Evolutionary conservation across 2,888 invertebrate genomes (phyloP), one percentile per base, ranked within the genome.

Genomic region (Machimus atricapillus): DNA sequence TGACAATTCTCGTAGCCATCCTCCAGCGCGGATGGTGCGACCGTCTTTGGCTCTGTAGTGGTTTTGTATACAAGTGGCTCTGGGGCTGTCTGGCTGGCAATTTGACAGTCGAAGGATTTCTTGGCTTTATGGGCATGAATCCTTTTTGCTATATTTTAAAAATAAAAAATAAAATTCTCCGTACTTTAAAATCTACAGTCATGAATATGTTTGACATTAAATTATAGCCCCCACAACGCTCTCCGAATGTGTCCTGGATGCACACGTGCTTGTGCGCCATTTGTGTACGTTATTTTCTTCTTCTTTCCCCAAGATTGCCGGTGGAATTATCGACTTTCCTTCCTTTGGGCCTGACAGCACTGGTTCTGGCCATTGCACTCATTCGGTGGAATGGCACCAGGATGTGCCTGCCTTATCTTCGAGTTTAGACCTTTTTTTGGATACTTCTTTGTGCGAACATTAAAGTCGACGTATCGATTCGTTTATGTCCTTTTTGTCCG

Each of bases 131-230:
- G n/a, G n/a, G 23, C 66, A 66, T 0, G n/a, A 34, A 12, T 78
- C 78, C 43, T 78, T 78, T 78, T n/a, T 43, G 19, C 78, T 78
- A 78, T 78, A n/a, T 78, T 78, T 78, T 78, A 78, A 37, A 78
- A 2, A n/a, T n/a, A n/a, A n/a, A n/a, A n/a, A n/a, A n/a, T n/a
- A n/a, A n/a, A n/a, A n/a, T 43, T 1, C 14, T n/a, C 9, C 58
- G 8, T 78, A 1, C 78, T 78, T 78, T 40, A 43, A 78, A 78
- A 78, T 78, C 5, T 19, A 78, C 19, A 52, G 2, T 40, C 19
- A 23, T 23, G 43, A 23, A 78, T 23, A 78, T 43, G 78, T 46
- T 46, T 8, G 40, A 16, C 19, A n/a, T 40, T 43, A 19, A 78
- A 78, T 78, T 78, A 7, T 6, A 27, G 23, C 6, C 9, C n/a